Base-by-base conservation (phyloP, 1,140 invertebrate genomes). In the Danaus melanippus region DNA sequence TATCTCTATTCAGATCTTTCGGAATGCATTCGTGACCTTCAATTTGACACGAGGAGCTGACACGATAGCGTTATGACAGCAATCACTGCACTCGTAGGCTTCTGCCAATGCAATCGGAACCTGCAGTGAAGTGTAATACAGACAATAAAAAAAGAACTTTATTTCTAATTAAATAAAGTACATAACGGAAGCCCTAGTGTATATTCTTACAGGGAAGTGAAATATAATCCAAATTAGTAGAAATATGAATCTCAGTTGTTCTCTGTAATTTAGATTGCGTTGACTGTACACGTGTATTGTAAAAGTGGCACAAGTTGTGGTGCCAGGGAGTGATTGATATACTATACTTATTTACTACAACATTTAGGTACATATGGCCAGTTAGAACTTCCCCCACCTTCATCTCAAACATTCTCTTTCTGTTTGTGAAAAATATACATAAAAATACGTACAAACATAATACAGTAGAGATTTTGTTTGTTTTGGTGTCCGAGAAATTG, bases 21-120 rank as follows among this genome's bases (percentile, higher is more conserved):
- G 67, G 70, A 69, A 75, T 72, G 69, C 67, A 56, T 63, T 50
- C 58, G 45, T 60, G 68, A 66, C 74, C 72, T 77, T 81, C 69
- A 74, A 74, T 68, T 66, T 66, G 73, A 78, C 50, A 73, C 72
- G 60, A 50, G 50, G 56, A 55, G 60, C 54, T 66, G 49, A 66
- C 57, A 66, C 49, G 67, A 67, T 63, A 55, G 61, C 66, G 58
- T 66, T 53, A 66, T 66, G 66, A 71, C 64, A 69, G 62, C 65
- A 66, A 71, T 66, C 58, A 62, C 55, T 59, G 65, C 69, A 70
- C 68, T 74, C 73, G 67, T 69, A 64, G 62, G 66, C 66, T 79
- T 77, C 72, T 66, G 64, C 60, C 69, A 69, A 76, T 74, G 76
- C 72, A 81, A 79, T 69, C 55, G 68, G 76, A 81, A 76, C 70